Base-by-base conservation (phyloP, 2,888 invertebrate genomes). In the Cotesia congregata region DNA sequence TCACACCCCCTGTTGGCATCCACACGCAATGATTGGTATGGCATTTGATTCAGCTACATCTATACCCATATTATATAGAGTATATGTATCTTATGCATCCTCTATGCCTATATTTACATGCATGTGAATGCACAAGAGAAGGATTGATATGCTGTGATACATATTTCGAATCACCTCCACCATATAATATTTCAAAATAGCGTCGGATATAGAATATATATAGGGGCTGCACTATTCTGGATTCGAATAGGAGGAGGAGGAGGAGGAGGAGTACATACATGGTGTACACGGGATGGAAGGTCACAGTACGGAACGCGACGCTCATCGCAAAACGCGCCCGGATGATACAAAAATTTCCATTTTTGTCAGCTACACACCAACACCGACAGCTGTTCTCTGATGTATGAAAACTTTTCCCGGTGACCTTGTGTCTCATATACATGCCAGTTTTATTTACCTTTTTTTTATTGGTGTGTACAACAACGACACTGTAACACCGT, bases 211-310 rank as follows among this genome's bases (percentile, higher is more conserved):
- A 30, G 30, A 30, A 30, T 30, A 30, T 30, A 30, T 30, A 30
- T 30, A 30, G 30, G 30, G 30, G 30, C 30, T 30, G 30, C 30
- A 30, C 30, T 30, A 30, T 30, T 30, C 30, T 30, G 30, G 30
- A 3, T 30, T 30, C 30, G 30, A 30, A 3, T 30, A 30, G 30
- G 30, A 30, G 3, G 30, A 30, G 3, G 20, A 20, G 2, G n/a
- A n/a, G n/a, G 30, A 30, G 30, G 50, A 12, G 50, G 50, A 50
- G 50, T 50, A 41, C 9, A 40, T n/a, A 17, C 41, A 40, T 68
- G 41, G 4, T 12, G 12, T 82, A 82, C 83, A 79, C 71, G 80
- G 75, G 74, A 84, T 83, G 67, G 59, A 72, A 76, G 67, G 72
- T 72, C 76, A 41, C 50, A 50, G 30, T 30, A 30, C 30, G 3